Base-by-base conservation (phyloP, 2,888 invertebrate genomes). In the Melipona beecheii region DNA sequence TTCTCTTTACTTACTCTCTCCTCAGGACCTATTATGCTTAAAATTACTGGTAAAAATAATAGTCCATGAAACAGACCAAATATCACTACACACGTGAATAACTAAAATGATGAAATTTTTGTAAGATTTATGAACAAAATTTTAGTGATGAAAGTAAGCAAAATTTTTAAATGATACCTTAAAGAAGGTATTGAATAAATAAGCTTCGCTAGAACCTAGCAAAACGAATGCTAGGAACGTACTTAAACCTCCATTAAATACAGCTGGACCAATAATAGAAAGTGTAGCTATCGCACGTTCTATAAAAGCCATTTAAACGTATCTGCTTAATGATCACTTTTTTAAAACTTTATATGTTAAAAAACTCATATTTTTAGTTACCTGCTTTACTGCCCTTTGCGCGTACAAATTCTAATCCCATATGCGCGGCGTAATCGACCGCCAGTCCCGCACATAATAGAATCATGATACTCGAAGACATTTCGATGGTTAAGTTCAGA, bases 1-100 rank as follows among this genome's bases (percentile, higher is more conserved):
- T 69, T 72, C 4, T 64, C 50, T 15, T 77, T 74, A 11, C 1
- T 49, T 36, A 17, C n/a, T 56, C 84, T 86, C 60, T 92, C 90
- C 21, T 90, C 83, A 24, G 95, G 95, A 43, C 95, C 95, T 58
- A 95, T 86, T 76, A 95, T 88, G 84, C 95, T 95, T 36, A 95
- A 91, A 54, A 95, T 90, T 4, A 95, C 95, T 6, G 95, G 95
- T 71, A 95, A 91, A 88, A 95, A 95, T 65, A 95, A 92, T 69
- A 95, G 91, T 49, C 95, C 95, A 88, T 95, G 95, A 90, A 95
- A 95, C 54, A 95, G 91, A 58, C 95, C 95, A 87, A 95, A 95
- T 21, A 95, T 81, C 17, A 95, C 95, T 43, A 95, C 95, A 5
- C 94, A 93, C 72, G 95, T 94, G 87, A 95, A 95, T 60, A 95